phyloP scores from a whole-genome alignment of 2,797 vertebrate genomes.

The Spinus pinus region DNA sequence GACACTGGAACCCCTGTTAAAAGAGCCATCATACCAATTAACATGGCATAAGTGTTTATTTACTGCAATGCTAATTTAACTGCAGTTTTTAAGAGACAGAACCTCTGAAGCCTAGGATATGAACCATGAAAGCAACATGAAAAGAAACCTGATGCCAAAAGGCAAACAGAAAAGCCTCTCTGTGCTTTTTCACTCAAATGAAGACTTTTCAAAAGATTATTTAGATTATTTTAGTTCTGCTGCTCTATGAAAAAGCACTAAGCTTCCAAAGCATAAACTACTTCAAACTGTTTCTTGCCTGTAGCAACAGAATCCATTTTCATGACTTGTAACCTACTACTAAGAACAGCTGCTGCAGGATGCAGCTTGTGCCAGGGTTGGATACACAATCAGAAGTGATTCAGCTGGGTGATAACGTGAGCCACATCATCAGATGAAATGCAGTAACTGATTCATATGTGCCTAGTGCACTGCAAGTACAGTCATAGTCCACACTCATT shows the following conservation, averaged over 20 bases:
- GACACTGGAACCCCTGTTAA: slow-evolving; percentile 87
- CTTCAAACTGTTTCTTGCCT: not conserved
- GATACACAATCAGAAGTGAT: not conserved
- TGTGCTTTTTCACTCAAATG: not conserved
- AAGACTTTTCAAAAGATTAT: not conserved
- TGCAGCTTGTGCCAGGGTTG: not conserved
- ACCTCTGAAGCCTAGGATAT: not conserved
- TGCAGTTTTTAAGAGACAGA: not conserved
- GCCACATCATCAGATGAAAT: not conserved
- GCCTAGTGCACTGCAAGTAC: not conserved
- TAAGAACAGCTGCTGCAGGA: not conserved
- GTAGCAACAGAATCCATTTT: not conserved
- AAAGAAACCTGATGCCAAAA: not conserved
- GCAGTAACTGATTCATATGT: not conserved
- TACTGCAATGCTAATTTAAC: not conserved
- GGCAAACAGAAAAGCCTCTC: not conserved
- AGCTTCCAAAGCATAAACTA: not conserved
- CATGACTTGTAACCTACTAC: not conserved
- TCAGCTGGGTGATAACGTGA: not conserved
- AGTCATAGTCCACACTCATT: not conserved
- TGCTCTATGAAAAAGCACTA: not conserved
- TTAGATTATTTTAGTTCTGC: not conserved
- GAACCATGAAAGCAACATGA: not conserved
- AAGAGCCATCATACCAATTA: slow-evolving; percentile 20
- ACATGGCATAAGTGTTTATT: not conserved